Conservation (phyloP, 1,140 invertebrate genomes). For the Parasteatoda tepidariorum region DNA sequence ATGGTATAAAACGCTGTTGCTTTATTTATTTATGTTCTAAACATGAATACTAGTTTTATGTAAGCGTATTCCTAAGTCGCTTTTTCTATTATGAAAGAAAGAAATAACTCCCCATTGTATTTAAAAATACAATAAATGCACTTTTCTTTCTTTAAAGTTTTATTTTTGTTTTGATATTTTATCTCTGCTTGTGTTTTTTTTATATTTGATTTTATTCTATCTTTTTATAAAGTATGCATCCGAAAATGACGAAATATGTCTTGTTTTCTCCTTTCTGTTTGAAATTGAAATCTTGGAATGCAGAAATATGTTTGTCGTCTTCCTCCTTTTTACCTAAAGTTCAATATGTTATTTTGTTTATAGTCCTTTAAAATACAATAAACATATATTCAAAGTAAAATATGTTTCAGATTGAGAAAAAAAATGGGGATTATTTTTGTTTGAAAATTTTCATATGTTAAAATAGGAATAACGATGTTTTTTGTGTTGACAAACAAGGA, state of each 20-base stretch:
- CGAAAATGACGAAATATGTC: neutral
- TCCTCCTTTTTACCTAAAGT: too few relatives aligned
- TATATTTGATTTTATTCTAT: slow-evolving; percentile 17
- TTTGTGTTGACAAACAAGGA: too few relatives aligned
- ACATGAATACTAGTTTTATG: slow-evolving; percentile 31
- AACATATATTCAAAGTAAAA: too few relatives aligned
- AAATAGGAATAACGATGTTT: too few relatives aligned
- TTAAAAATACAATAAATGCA: slow-evolving; percentile 51
- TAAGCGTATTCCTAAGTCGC: slow-evolving; percentile 19
- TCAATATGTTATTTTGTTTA: too few relatives aligned
- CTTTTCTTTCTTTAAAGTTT: neutral
- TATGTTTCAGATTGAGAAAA: too few relatives aligned
- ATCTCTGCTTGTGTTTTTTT: neutral
- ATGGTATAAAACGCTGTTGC: neutral
- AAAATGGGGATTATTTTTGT: too few relatives aligned
- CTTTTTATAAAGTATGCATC: neutral
- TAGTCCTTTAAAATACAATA: too few relatives aligned
- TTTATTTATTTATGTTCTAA: neutral
- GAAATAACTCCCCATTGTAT: slow-evolving; percentile 24
- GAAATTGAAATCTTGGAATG: slow-evolving; percentile 35
- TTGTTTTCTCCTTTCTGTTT: slow-evolving; percentile 43
- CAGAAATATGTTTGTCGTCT: slow-evolving; percentile 31
- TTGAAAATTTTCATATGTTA: too few relatives aligned
- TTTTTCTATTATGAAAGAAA: neutral
- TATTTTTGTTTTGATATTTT: neutral